Evolutionary conservation across 1,140 invertebrate species (phyloP).

Genomic region (Glossosoma conforme): DNA sequence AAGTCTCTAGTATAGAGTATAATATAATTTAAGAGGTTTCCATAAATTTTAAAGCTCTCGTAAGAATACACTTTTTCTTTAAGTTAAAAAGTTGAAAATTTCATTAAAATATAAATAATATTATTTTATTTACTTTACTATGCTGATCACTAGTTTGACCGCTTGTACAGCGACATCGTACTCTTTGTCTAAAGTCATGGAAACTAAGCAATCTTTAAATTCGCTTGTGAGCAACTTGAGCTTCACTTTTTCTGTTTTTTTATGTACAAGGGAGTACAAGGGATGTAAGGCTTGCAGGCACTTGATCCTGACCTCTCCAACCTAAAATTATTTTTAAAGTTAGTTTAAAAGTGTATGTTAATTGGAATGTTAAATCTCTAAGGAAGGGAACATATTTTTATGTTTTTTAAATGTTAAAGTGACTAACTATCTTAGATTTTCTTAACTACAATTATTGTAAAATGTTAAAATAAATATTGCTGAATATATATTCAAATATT

Average conservation of each 20-base stretch:
- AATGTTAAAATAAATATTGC: too few species aligned
- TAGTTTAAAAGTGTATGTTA: too few species aligned
- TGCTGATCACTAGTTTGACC: slow-evolving; percentile 90
- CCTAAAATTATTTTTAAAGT: too few species aligned
- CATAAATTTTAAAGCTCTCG: too few species aligned
- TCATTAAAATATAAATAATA: slow-evolving; percentile 7
- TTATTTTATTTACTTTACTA: slow-evolving; percentile 68
- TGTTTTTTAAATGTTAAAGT: too few species aligned
- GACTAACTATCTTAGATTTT: too few species aligned
- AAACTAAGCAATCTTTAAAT: slow-evolving; percentile 98
- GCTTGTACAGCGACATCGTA: slow-evolving; percentile 97
- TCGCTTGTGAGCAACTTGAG: slow-evolving; percentile 98
- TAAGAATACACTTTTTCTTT: background rate
- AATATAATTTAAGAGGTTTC: too few species aligned
- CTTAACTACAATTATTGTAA: too few species aligned
- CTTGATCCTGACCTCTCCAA: slow-evolving; percentile 74
- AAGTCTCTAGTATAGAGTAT: too few species aligned
- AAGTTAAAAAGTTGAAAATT: background rate
- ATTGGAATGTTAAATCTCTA: too few species aligned
- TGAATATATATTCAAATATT: too few species aligned
- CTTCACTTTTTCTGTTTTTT: slow-evolving; percentile 92
- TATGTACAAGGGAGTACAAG: slow-evolving; percentile 90
- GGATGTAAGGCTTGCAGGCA: slow-evolving; percentile 88
- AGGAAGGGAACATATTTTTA: too few species aligned
- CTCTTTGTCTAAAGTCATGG: slow-evolving; percentile 98